phyloP scores from a whole-genome alignment of 2,113 vertebrate species.

The Gambusia affinis region DNA sequence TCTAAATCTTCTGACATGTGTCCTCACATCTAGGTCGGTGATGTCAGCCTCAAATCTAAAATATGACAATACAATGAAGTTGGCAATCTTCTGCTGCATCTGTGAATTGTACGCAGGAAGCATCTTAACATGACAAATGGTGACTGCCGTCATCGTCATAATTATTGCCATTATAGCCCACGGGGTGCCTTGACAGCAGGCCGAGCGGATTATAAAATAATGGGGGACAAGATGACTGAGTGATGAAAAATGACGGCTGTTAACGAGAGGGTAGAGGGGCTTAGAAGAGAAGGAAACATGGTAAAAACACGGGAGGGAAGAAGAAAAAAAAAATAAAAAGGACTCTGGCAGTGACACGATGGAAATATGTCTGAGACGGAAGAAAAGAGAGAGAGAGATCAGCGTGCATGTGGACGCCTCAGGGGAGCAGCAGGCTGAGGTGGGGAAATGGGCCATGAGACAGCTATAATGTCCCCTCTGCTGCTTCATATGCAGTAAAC shows the following conservation, averaged over 20 bases:
- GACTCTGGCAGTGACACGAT: neutral
- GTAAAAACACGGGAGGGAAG: slow-evolving; percentile 2
- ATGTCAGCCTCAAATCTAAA: slow-evolving; percentile 6
- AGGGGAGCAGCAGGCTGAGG: slow-evolving; percentile 51
- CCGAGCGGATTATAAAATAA: slow-evolving; percentile 49
- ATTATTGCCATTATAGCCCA: slow-evolving; percentile 50
- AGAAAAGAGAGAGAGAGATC: slow-evolving; percentile 24
- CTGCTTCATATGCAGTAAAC: slow-evolving; percentile 51
- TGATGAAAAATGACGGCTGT: slow-evolving; percentile 20
- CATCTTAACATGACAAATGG: slow-evolving; percentile 46
- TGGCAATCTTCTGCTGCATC: slow-evolving; percentile 16
- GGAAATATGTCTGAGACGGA: slow-evolving; percentile 33
- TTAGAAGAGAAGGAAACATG: slow-evolving; percentile 5
- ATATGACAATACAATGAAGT: neutral
- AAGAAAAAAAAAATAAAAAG: neutral
- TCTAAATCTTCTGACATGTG: slow-evolving; percentile 23
- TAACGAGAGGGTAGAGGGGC: slow-evolving; percentile 17
- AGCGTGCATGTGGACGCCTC: slow-evolving; percentile 46
- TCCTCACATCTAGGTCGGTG: slow-evolving; percentile 12
- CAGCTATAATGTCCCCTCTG: slow-evolving; percentile 62
- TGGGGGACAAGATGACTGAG: slow-evolving; percentile 48
- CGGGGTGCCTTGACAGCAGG: slow-evolving; percentile 53
- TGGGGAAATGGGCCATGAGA: slow-evolving; percentile 69
- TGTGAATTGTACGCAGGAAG: slow-evolving; percentile 29
- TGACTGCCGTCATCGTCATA: slow-evolving; percentile 26